phyloP scores from a whole-genome alignment of 2,113 vertebrate species.

The Nestor notabilis region DNA sequence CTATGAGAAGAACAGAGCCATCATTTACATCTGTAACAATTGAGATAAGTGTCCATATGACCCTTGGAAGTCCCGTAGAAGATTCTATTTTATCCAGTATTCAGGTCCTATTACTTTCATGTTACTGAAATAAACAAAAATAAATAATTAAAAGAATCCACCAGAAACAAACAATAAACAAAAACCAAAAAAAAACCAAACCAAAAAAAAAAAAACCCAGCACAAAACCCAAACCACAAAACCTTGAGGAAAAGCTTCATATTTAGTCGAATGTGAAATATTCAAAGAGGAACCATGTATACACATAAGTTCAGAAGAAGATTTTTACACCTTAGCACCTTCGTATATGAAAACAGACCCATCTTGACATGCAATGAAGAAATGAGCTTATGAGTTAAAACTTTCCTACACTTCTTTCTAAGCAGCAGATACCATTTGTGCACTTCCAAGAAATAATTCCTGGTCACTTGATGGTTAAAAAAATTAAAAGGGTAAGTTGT shows the following conservation, averaged over 20 bases:
- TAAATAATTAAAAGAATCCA: too few relatives aligned
- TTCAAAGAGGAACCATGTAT: not conserved
- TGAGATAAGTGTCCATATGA: not conserved
- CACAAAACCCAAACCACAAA: not conserved
- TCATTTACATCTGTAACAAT: not conserved
- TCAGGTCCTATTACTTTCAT: not conserved
- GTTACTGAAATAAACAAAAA: not conserved
- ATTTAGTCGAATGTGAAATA: not conserved
- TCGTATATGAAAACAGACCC: not conserved
- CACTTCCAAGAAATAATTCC: not conserved
- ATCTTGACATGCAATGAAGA: constrained; percentile 26
- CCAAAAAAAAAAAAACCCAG: not conserved
- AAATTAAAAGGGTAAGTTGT: not conserved
- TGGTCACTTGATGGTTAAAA: not conserved
- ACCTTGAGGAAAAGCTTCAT: not conserved
- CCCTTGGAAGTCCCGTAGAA: not conserved
- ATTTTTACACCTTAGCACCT: not conserved
- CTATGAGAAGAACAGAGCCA: not conserved
- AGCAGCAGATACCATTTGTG: not conserved
- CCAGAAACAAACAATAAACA: too few relatives aligned
- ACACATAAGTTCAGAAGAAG: not conserved
- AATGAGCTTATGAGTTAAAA: not conserved
- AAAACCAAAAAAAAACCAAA: not conserved
- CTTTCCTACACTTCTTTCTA: not conserved
- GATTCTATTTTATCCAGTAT: not conserved